Base-by-base conservation (phyloP, 2,888 invertebrate species). In the Rhagophthalmus giganteus region DNA sequence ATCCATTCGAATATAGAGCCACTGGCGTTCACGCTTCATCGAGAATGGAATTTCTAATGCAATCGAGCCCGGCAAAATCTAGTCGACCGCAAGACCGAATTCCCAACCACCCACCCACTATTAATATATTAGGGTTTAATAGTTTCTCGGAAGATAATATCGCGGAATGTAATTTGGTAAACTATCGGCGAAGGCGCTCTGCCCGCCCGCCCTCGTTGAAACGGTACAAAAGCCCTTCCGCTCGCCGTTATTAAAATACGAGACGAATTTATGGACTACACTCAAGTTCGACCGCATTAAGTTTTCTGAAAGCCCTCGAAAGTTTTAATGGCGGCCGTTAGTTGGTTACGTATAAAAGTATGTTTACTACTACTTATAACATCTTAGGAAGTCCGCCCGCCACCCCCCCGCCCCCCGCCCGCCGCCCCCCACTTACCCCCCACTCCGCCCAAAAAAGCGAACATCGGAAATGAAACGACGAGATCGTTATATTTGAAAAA, bases 41-140 rank as follows among this genome's bases (percentile, higher is more conserved):
- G 38, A 39, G 33, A 45, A 27, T 45, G 45, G 51, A 51, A 51
- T 51, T 51, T 51, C 25, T 45, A 51, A 51, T 51, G 51, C 38
- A 51, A 51, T 51, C 51, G 44, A 30, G 42, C 27, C 27, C 32
- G 35, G 33, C 33, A 16, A 51, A 51, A 45, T 51, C 51, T 51
- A 51, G 44, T 51, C 51, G 39, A 40, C 51, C 51, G 45, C 51
- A 45, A 51, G 39, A 51, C 51, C 49, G 33, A 42, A 42, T 42
- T 49, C 25, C 42, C 42, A 49, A 42, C 49, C 39, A 34, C 44
- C n/a, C 51, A 45, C 44, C 51, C 51, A 39, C 44, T 39, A 51
- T 51, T 51, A 51, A 51, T 51, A 51, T 51, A 51, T 51, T 51
- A 51, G 45, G 51, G 51, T 51, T 37, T 51, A 51, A 51, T 51